Evolutionary conservation across 2,888 invertebrate genomes (phyloP).

Genomic region (Seira sanloemensis): DNA sequence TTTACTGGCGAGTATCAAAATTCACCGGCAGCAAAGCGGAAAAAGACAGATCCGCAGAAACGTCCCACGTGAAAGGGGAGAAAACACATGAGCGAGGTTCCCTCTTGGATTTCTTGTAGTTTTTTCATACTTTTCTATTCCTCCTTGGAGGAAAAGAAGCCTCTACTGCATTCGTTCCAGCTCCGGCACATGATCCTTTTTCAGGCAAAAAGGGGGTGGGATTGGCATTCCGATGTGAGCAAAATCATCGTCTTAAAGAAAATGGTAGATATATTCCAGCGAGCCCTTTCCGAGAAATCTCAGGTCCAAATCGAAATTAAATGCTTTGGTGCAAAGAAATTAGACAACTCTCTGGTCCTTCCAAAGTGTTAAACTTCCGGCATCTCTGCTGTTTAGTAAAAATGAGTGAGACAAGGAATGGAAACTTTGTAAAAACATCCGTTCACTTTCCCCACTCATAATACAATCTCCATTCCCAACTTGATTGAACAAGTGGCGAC

Average conservation of each 20-base stretch:
- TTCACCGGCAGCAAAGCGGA: conserved; percentile 81
- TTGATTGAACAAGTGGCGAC: background rate
- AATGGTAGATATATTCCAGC: too few species aligned
- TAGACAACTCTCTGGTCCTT: too few species aligned
- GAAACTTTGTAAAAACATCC: conserved; percentile 12
- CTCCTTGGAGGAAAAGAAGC: background rate
- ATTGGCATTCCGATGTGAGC: too few species aligned
- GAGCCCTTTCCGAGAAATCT: too few species aligned
- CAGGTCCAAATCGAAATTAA: too few species aligned
- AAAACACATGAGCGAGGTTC: background rate
- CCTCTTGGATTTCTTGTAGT: too few species aligned
- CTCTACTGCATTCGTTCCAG: background rate
- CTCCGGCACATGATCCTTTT: background rate
- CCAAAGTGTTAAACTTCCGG: too few species aligned
- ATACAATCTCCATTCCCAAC: conserved; percentile 1
- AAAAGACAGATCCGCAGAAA: conserved; percentile 80
- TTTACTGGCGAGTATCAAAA: conserved; percentile 79
- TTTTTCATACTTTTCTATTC: background rate
- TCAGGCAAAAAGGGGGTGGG: background rate
- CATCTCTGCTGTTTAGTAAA: conserved; percentile 43
- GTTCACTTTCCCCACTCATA: conserved; percentile 51
- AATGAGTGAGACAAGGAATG: conserved; percentile 55
- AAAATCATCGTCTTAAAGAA: too few species aligned
- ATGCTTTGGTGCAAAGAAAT: too few species aligned
- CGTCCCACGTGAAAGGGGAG: conserved; percentile 47